Percentiles rank a stretch among this genome's conserved stretches.
Conservation (phyloP, 2,888 invertebrate genomes). For the Drosophila niveifrons region DNA sequence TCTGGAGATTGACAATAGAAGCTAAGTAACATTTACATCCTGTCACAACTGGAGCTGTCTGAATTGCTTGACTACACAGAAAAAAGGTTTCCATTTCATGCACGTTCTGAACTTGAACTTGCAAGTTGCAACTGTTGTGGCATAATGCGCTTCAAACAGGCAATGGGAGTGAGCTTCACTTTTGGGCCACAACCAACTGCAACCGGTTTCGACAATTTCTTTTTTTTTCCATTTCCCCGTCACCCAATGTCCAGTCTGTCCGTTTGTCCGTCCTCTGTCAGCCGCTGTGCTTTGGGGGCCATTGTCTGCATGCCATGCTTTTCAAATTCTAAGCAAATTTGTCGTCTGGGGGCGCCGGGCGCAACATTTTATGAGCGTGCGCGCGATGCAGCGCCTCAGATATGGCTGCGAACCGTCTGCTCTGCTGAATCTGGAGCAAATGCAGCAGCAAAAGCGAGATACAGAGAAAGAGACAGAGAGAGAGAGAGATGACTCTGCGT, state of each 20-base stretch:
- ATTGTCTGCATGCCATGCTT: constrained; percentile 65
- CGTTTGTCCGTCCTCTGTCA: constrained; percentile 8
- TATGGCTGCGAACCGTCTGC: constrained; percentile 69
- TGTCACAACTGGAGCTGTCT: constrained; percentile 3
- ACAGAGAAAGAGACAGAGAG: not conserved
- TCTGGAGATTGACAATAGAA: constrained; percentile 2
- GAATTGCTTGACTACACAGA: constrained; percentile 8
- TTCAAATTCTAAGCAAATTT: constrained; percentile 81
- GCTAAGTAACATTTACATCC: constrained; percentile 4
- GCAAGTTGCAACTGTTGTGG: constrained; percentile 62
- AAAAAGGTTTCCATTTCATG: constrained; percentile 62
- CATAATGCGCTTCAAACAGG: constrained; percentile 39
- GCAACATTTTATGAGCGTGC: constrained; percentile 80
- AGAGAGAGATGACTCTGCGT: constrained; percentile 31
- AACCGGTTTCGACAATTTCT: constrained; percentile 16
- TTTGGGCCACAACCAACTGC: constrained; percentile 27
- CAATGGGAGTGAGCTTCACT: constrained; percentile 29
- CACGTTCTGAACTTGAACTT: constrained; percentile 72
- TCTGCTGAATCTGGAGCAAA: constrained; percentile 37
- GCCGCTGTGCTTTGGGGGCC: not conserved
- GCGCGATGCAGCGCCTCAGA: constrained; percentile 69
- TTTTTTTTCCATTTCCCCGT: constrained; percentile 37
- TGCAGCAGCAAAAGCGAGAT: constrained; percentile 2
- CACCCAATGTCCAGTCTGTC: constrained; percentile 3
- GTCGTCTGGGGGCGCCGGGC: constrained; percentile 63